Percentiles rank a stretch among this genome's conserved stretches.
Conservation (phyloP, 2,888 invertebrate species). For the Sycophila texana region DNA sequence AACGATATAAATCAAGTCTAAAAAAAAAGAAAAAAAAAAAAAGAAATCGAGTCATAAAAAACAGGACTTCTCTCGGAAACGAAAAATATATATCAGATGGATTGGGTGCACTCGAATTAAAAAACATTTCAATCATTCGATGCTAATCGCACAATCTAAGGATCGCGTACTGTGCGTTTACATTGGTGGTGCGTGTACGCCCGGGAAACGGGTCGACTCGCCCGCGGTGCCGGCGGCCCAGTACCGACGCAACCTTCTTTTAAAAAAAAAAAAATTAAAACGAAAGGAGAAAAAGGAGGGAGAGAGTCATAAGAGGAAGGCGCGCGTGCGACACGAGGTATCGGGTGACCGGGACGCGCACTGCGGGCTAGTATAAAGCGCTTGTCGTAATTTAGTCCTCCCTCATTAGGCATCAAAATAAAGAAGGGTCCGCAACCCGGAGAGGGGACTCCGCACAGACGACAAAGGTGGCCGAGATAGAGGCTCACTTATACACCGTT, state of each 20-base stretch:
- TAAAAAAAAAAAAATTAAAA: background rate
- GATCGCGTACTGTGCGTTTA: conserved; percentile 38
- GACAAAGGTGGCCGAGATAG: conserved; percentile 37
- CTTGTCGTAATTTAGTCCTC: conserved; percentile 38
- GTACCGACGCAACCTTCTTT: too few relatives aligned
- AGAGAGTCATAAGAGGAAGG: background rate
- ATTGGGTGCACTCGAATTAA: conserved; percentile 13
- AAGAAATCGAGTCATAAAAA: too few relatives aligned
- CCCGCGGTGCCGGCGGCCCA: background rate
- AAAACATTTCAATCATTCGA: conserved; percentile 51
- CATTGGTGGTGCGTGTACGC: background rate
- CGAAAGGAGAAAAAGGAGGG: background rate
- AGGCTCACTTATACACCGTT: conserved; percentile 44
- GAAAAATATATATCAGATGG: background rate
- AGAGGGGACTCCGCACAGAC: background rate
- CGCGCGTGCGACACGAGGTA: conserved; percentile 2
- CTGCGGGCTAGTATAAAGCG: conserved; percentile 8
- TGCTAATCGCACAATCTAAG: conserved; percentile 46
- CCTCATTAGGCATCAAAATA: conserved; percentile 53
- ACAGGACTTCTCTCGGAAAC: background rate
- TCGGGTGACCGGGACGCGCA: background rate
- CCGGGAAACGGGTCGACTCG: background rate
- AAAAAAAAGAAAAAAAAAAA: too few relatives aligned
- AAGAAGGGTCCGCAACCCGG: conserved; percentile 15
- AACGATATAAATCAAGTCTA: too few relatives aligned